phyloP scores from a whole-genome alignment of 2,797 vertebrate species.

The Hirundo rustica region DNA sequence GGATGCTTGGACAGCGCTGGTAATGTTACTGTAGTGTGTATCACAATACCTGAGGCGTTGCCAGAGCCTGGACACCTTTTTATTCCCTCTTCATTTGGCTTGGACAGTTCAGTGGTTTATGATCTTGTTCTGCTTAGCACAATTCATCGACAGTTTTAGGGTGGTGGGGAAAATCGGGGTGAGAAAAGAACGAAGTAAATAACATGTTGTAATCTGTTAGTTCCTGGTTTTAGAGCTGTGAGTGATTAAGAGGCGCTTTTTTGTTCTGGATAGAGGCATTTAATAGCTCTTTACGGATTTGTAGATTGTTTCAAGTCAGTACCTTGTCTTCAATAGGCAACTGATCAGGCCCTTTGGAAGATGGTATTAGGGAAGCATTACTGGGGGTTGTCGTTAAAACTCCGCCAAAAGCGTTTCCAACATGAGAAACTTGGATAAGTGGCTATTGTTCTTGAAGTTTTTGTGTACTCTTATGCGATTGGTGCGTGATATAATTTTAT shows the following conservation, averaged over 20 bases:
- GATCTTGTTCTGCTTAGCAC: not conserved
- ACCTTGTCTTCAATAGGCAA: not conserved
- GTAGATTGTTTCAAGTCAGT: not conserved
- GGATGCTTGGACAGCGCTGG: not conserved
- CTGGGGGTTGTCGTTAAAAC: not conserved
- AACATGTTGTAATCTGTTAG: not conserved
- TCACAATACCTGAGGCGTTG: accelerated
- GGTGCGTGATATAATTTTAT: not conserved
- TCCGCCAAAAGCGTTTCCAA: not conserved
- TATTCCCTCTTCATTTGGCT: not conserved
- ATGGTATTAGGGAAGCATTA: not conserved
- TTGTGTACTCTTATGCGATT: not conserved
- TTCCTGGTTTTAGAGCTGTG: not conserved
- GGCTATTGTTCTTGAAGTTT: not conserved
- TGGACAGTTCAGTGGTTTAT: not conserved
- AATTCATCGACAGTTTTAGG: not conserved
- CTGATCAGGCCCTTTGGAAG: not conserved
- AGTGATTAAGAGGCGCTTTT: not conserved
- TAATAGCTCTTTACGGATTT: not conserved
- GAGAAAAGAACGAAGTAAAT: not conserved
- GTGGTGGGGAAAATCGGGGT: not conserved
- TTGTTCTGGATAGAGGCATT: not conserved
- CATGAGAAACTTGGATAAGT: not conserved
- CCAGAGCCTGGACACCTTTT: not conserved
- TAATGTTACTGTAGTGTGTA: accelerated